Conservation (phyloP, 2,113 vertebrate genomes). For the Okapia johnstoni region DNA sequence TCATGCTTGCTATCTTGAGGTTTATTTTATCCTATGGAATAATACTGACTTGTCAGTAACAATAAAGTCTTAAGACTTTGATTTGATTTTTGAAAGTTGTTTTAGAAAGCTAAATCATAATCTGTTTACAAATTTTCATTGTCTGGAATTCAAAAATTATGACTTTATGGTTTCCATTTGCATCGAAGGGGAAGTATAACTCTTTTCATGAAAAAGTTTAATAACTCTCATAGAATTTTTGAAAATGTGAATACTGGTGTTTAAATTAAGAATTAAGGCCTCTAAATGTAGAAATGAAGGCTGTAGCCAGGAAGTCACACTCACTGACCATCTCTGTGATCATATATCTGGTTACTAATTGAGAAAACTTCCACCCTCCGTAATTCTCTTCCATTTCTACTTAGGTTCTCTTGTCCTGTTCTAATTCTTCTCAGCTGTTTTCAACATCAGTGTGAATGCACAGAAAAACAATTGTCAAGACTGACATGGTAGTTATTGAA, state of each 20-base stretch:
- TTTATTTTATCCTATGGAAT: neutral
- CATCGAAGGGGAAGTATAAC: neutral
- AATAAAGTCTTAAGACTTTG: neutral
- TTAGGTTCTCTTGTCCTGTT: neutral
- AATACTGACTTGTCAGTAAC: neutral
- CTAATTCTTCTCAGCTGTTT: neutral
- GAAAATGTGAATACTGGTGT: neutral
- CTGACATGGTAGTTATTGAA: neutral
- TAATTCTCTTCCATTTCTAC: neutral
- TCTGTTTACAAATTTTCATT: neutral
- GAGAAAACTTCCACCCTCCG: neutral
- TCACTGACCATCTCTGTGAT: too few relatives aligned
- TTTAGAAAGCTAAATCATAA: neutral
- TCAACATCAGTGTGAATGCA: neutral
- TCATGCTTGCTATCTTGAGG: neutral
- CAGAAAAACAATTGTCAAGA: neutral
- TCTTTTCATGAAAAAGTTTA: conserved; percentile 17
- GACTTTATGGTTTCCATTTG: neutral
- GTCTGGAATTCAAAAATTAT: neutral
- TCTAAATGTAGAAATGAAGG: neutral
- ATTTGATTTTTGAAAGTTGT: conserved; percentile 34
- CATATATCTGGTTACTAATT: neutral
- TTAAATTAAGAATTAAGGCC: neutral
- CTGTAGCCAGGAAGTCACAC: neutral
- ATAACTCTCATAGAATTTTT: neutral